These are phyloP conservation scores for Phrixothrix hirtus DNA, from an alignment of 2,888 invertebrate species.

Conservation along the genomic window DNA sequence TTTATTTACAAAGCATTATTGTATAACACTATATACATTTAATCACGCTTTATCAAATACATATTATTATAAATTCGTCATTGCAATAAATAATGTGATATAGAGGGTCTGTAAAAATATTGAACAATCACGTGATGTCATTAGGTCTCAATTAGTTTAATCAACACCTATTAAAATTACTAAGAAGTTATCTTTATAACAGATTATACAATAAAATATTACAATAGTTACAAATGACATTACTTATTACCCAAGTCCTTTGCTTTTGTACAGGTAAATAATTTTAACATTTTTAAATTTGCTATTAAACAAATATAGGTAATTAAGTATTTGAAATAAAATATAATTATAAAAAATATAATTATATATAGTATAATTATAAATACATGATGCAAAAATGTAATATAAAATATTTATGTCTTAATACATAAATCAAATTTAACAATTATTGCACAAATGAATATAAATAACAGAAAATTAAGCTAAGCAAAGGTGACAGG, in stretches of 20 bases:
- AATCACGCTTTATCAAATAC: constrained; percentile 47
- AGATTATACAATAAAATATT: constrained; percentile 50
- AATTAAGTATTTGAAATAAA: no score
- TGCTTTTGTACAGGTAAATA: no score
- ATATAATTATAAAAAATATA: constrained; percentile 1
- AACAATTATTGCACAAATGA: constrained; percentile 28
- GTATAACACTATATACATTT: constrained; percentile 48
- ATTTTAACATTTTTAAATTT: no score
- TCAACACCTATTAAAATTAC: constrained; percentile 40
- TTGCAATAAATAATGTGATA: constrained; percentile 48
- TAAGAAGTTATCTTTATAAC: constrained; percentile 38
- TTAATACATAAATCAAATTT: constrained; percentile 1
- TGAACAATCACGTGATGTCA: constrained; percentile 41
- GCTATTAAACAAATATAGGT: no score
- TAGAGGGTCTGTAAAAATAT: constrained; percentile 46
- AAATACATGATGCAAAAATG: not conserved
- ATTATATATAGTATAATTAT: not conserved
- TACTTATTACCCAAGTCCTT: constrained; percentile 36
- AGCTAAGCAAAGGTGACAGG: constrained; percentile 28
- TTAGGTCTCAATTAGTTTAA: constrained; percentile 36
- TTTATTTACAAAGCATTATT: constrained; percentile 47
- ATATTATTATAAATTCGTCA: constrained; percentile 43
- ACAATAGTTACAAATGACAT: constrained; percentile 40
- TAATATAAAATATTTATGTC: not conserved
- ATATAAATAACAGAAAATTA: constrained; percentile 6